Conservation (phyloP, 92 coral and sea anemone species). For the Epizoanthus stellaris region DNA sequence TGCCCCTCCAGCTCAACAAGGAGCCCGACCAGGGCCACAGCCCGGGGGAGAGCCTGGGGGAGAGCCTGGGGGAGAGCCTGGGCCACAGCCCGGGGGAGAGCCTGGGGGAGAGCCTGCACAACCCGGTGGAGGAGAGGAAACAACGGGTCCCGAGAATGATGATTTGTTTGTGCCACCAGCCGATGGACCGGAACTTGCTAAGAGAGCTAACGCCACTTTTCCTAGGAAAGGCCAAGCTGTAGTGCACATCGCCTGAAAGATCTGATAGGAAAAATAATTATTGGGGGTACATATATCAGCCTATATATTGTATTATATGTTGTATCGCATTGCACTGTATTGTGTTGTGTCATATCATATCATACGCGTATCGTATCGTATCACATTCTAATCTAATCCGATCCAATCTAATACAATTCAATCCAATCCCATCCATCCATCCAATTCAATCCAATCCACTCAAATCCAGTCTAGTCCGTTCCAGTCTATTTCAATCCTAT, state of each 20-base stretch:
- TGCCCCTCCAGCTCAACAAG: neutral
- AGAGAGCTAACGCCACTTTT: neutral
- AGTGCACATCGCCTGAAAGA: neutral
- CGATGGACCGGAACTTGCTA: constrained; percentile 4
- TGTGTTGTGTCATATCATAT: too few species aligned
- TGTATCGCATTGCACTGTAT: neutral
- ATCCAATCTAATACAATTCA: too few species aligned
- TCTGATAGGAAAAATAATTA: neutral
- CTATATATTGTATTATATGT: neutral
- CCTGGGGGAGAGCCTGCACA: neutral
- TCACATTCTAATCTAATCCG: too few species aligned
- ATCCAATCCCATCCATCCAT: too few species aligned
- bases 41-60: neutral
- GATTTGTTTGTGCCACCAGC: constrained; percentile 35
- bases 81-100: neutral
- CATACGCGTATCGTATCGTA: too few species aligned
- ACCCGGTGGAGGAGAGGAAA: constrained; percentile 1
- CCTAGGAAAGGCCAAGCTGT: neutral
- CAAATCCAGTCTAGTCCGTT: too few species aligned
- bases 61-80: neutral
- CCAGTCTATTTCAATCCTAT: too few species aligned
- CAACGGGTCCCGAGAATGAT: constrained; percentile 14
- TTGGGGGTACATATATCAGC: neutral
- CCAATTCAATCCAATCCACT: too few species aligned
- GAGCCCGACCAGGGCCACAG: neutral